These are phyloP conservation scores for Cydia splendana DNA, from an alignment of 1,140 invertebrate genomes.

Conservation along the genomic window DNA sequence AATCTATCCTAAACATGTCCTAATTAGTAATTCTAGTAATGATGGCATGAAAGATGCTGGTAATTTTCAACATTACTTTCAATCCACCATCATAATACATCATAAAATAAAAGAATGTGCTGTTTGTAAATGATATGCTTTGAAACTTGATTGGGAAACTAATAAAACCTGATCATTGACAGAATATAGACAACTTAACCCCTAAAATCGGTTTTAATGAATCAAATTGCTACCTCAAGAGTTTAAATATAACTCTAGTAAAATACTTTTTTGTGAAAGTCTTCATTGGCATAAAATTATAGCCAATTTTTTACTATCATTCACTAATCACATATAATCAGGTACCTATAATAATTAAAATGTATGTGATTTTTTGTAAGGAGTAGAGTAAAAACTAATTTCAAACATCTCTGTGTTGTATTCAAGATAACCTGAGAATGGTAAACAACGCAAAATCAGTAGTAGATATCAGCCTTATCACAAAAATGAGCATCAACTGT, in stretches of 20 bases:
- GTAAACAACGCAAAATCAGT: too few relatives aligned
- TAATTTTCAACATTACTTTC: background rate
- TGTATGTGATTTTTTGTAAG: too few relatives aligned
- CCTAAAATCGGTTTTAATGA: background rate
- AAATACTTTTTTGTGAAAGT: too few relatives aligned
- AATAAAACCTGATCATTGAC: constrained; percentile 40
- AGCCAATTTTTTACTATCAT: too few relatives aligned
- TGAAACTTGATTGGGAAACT: background rate
- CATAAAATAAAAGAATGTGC: background rate
- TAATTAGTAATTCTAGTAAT: background rate
- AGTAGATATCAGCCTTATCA: too few relatives aligned
- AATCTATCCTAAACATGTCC: background rate
- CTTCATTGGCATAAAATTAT: too few relatives aligned
- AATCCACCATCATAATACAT: background rate
- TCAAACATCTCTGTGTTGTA: too few relatives aligned
- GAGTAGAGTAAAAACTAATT: too few relatives aligned
- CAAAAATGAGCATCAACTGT: too few relatives aligned
- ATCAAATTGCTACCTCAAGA: background rate
- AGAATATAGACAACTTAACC: background rate
- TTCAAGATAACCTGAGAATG: too few relatives aligned
- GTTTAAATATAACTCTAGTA: background rate
- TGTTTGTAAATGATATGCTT: background rate
- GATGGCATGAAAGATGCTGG: constrained; percentile 1
- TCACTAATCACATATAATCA: too few relatives aligned
- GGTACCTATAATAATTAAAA: too few relatives aligned